Evolutionary conservation across 2,888 invertebrate genomes (phyloP), one percentile per base, ranked within the genome.

Genomic region (Carterocephalus palaemon): DNA sequence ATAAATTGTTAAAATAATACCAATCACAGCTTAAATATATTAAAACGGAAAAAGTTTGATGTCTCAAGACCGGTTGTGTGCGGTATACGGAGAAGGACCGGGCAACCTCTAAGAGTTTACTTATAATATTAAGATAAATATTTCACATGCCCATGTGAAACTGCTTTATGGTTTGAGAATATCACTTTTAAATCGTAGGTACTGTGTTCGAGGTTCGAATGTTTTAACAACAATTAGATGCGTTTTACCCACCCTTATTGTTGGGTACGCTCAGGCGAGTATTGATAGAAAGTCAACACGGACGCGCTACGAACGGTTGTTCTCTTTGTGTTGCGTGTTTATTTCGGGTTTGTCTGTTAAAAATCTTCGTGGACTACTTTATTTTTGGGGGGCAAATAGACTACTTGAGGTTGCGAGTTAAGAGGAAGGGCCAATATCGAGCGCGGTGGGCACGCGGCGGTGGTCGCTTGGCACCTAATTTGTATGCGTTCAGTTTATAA

Each of bases 61-160:
- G 60, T 66, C 73, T 64, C 77, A 79, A 79, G 59, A 66, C 43
- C 15, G 46, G 37, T 57, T 42, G 47, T 38, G 49, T 51, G 46
- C 39, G 28, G 49, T 52, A 49, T 41, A 52, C 43, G 40, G 42
- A 52, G 56, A 53, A 64, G 61, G 60, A 59, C 67, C 59, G 60
- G 59, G 60, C 62, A 63, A 65, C 68, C 65, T 70, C 77, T 70
- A 76, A 75, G 41, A 41, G 85, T 86, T 86, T 83, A 85, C 86
- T 80, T 86, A 85, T 85, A 83, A 84, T 84, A 86, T 86, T 83
- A 85, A 77, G 81, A 75, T 83, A 86, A 84, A 85, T 84, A 85
- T 86, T 86, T 86, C 85, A 82, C 86, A 84, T 75, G 70, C 62
- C 64, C 70, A 73, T 75, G 86, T 84, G 85, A 86, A 85, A 82